These are phyloP conservation scores for Cettia cetti DNA, from an alignment of 2,113 vertebrate genomes.

Conservation along the genomic window DNA sequence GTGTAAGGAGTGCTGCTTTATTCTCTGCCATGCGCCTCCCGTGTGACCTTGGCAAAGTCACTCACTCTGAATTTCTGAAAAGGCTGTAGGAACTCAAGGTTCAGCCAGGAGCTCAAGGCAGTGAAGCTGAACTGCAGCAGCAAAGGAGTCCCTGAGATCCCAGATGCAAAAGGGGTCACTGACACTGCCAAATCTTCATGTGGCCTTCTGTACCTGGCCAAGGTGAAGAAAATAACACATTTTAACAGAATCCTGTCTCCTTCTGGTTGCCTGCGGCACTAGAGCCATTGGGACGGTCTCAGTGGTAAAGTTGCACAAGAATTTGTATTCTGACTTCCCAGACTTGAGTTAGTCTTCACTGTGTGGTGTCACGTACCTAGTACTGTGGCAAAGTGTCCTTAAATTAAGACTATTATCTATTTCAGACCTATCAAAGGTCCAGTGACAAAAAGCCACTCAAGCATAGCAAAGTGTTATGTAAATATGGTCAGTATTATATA, in stretches of 20 bases:
- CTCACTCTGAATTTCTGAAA: conserved; percentile 3
- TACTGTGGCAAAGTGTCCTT: not conserved
- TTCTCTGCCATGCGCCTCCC: not conserved
- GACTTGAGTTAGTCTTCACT: not conserved
- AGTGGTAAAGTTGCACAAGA: not conserved
- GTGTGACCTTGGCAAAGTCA: not conserved
- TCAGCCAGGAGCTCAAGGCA: not conserved
- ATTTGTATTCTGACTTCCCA: not conserved
- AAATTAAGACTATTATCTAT: not conserved
- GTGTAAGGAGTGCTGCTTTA: not conserved
- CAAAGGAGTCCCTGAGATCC: conserved; percentile 5
- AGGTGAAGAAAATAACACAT: not conserved
- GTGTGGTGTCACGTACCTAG: not conserved
- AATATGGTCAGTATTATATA: not conserved
- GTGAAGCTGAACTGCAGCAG: not conserved
- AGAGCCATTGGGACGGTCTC: not conserved
- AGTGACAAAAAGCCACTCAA: not conserved
- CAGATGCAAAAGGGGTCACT: not conserved
- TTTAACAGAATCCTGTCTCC: not conserved
- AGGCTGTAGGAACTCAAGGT: not conserved
- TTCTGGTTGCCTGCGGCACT: not conserved
- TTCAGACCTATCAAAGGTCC: not conserved
- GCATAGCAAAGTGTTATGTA: not conserved
- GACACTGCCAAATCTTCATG: not conserved
- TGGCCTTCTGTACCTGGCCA: not conserved